phyloP scores from a whole-genome alignment of 1,140 invertebrate genomes.

The Monomorium pharaonis region DNA sequence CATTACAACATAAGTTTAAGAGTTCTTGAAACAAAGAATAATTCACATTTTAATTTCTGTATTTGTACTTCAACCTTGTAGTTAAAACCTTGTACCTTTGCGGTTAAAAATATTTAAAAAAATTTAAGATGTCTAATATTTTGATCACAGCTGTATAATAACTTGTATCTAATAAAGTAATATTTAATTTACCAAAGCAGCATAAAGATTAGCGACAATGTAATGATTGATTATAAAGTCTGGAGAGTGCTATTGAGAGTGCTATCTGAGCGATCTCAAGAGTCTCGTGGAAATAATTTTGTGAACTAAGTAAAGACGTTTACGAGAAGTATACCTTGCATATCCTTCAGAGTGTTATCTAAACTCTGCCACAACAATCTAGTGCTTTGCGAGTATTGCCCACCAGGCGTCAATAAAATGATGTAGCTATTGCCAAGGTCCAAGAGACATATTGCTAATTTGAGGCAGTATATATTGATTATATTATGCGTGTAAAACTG shows the following conservation, averaged over 20 bases:
- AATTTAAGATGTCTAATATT: too few species aligned
- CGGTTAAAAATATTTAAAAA: too few species aligned
- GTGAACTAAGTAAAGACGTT: conserved; percentile 40
- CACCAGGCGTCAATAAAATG: conserved; percentile 35
- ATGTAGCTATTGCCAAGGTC: conserved; percentile 34
- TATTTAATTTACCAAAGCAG: conserved; percentile 35
- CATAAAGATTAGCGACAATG: conserved; percentile 39
- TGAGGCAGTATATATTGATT: neutral
- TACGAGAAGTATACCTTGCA: conserved; percentile 41
- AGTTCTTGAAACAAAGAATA: too few species aligned
- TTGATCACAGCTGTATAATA: too few species aligned
- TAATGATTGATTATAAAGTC: conserved; percentile 48
- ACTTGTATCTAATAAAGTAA: neutral
- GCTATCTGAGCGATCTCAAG: conserved; percentile 30
- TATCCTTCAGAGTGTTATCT: conserved; percentile 24
- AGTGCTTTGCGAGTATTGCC: conserved; percentile 29
- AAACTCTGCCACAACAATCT: conserved; percentile 38
- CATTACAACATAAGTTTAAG: too few species aligned
- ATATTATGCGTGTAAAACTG: neutral
- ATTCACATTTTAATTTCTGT: too few species aligned
- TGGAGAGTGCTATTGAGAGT: conserved; percentile 9
- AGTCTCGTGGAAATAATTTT: conserved; percentile 32
- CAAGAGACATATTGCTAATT: conserved; percentile 36
- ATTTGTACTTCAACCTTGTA: too few species aligned
- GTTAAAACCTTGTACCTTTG: too few species aligned